Base-by-base conservation (phyloP, 2,888 invertebrate species). In the Neoscelio sp. region DNA sequence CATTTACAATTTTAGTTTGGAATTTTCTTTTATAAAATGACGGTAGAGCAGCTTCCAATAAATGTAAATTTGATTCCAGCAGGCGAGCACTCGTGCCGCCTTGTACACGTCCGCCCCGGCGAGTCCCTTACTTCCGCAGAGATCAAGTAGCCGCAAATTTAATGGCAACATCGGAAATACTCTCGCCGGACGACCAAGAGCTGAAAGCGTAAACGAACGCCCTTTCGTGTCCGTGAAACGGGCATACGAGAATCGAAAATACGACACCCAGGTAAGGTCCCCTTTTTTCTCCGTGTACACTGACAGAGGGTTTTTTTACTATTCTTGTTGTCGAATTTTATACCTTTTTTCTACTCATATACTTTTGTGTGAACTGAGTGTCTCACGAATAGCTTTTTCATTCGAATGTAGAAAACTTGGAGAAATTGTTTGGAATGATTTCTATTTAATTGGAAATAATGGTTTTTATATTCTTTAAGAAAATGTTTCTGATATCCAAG, bases 161-260 rank as follows among this genome's bases (percentile, higher is more conserved):
- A 90, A 90, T 80, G 89, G 89, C 68, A 86, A 84, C 60, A 85
- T 83, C 83, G 89, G 85, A 85, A 91, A 86, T 80, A 90, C 87
- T 80, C 89, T 87, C 17, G 91, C 85, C 5, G 85, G 86, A 13
- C 84, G 89, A 71, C 89, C 89, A 1, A 82, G 90, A 10, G 89
- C 90, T 2, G 90, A 90, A 62, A 90, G 89, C 82, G 91, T 92
- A 77, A 90, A 91, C 84, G 94, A 94, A 86, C 91, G 94, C 80
- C 94, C 94, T 35, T 94, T 94, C 87, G 92, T 94, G 81, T 92
- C 93, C 17, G 92, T 94, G 56, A 92, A 92, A 83, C 89, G 92
- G 76, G 91, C 92, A n/a, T 92, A 92, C 87, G 93, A 92, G 70
- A 88, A 86, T 60, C 87, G 89, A 73, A 91, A 91, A 81, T 90